Base-by-base conservation (phyloP, 2,113 vertebrate genomes). In the Pterocles burchelli region DNA sequence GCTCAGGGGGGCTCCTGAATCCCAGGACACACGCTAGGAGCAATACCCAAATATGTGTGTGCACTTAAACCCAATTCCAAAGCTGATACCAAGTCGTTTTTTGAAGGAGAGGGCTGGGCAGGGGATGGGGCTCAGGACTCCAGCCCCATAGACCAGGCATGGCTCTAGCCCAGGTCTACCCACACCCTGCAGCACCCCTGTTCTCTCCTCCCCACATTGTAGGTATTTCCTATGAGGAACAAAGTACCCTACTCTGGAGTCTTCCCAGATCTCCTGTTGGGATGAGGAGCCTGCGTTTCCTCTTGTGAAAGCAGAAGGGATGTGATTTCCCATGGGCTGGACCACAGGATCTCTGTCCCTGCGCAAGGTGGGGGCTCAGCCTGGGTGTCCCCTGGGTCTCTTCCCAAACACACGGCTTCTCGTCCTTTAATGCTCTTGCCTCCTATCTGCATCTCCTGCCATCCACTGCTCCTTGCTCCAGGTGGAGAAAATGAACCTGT, bases 41-140 rank as follows among this genome's bases (percentile, higher is more conserved):
- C 41, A 28, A 49, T 34, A 43, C 24, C 34, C 1, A 0, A 36
- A 33, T n/a, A 24, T 0, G 0, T 0, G 0, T 17, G 24, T 38
- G 71, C 5, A 9, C 43, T 33, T 76, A 26, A 48, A 54, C 34
- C 48, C 34, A 22, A 21, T 70, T 70, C 55, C 26, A 49, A 22
- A 4, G 7, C 17, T 26, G 65, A 36, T 33, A 18, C 63, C 49
- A 18, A 61, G 22, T 43, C 48, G n/a, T 7, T 63, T 68, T 81
- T 70, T 36, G 55, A 22, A 76, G 70, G 63, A 76, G 71, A 54
- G 55, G 16, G 19, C 34, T 43, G 33, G 34, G 49, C 18, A 25
- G 28, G 17, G 13, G 12, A 8, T 67, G 25, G 29, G 76, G 48
- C 43, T 48, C 26, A 36, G 49, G 66, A 45, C 28, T 36, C 26